These are phyloP conservation scores for Hypena proboscidalis DNA, from an alignment of 2,888 invertebrate species.

Conservation along the genomic window DNA sequence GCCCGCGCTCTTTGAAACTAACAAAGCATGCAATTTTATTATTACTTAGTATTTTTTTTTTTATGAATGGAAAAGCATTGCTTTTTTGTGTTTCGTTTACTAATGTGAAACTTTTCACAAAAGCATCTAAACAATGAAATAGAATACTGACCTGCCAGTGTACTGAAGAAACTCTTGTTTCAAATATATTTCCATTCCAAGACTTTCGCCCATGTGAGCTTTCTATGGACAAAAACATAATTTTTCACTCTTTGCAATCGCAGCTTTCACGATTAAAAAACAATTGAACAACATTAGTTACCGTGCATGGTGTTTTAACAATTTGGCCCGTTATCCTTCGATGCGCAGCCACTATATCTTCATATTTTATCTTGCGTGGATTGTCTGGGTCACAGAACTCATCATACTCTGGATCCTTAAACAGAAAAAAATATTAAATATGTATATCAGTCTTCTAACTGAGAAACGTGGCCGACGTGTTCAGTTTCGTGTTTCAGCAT, in stretches of 20 bases:
- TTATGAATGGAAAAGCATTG: too few species aligned
- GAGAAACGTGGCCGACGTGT: too few species aligned
- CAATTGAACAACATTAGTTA: constrained; percentile 32
- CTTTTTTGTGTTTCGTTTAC: neutral
- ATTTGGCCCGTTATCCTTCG: constrained; percentile 87
- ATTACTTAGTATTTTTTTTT: neutral
- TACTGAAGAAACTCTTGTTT: constrained; percentile 97
- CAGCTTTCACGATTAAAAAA: too few species aligned
- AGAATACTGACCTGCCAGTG: constrained; percentile 91
- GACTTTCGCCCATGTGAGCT: constrained; percentile 90
- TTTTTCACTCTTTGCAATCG: neutral
- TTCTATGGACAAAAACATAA: constrained; percentile 79
- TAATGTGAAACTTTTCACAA: too few species aligned
- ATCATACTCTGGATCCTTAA: constrained; percentile 67
- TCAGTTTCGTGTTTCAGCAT: too few species aligned
- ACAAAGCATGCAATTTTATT: constrained; percentile 1
- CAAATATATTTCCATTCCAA: constrained; percentile 94
- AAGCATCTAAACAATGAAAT: neutral
- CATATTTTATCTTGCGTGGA: constrained; percentile 82
- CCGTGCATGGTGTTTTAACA: constrained; percentile 86
- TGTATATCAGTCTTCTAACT: too few species aligned
- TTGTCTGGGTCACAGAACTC: constrained; percentile 74
- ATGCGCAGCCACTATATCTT: constrained; percentile 88
- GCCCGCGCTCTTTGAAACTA: constrained; percentile 97
- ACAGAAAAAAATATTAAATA: too few species aligned